These are phyloP conservation scores for Eleutherodactylus coqui DNA, from an alignment of 2,797 vertebrate genomes.

Conservation along the genomic window DNA sequence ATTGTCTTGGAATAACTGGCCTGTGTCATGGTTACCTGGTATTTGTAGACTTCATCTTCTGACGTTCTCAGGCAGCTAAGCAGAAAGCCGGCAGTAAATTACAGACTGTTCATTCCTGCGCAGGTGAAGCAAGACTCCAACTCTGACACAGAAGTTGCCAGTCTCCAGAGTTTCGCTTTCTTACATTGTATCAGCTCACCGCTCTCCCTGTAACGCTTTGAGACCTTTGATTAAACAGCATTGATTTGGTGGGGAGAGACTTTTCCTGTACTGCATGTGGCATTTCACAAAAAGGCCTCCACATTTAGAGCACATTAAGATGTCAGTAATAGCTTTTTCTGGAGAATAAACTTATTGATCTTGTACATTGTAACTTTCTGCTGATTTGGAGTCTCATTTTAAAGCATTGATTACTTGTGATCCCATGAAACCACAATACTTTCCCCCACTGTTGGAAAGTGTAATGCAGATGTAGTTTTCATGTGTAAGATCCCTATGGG, in stretches of 20 bases:
- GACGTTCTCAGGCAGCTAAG: background rate
- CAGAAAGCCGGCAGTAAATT: constrained; percentile 25
- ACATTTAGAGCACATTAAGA: constrained; percentile 69
- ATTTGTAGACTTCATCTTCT: constrained; percentile 10
- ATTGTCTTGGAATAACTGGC: background rate
- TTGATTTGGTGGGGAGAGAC: constrained; percentile 44
- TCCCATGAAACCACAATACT: constrained; percentile 38
- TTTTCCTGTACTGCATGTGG: constrained; percentile 65
- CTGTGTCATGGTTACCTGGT: background rate
- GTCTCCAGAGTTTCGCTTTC: constrained; percentile 43
- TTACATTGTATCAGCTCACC: constrained; percentile 54
- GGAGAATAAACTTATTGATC: constrained; percentile 65
- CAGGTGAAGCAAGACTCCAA: background rate
- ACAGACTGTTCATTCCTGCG: background rate
- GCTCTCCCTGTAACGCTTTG: constrained; percentile 44
- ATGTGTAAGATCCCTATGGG: constrained; percentile 22
- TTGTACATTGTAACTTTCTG: constrained; percentile 58
- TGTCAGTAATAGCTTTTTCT: constrained; percentile 69
- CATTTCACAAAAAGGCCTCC: constrained; percentile 64
- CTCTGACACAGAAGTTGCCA: constrained; percentile 19
- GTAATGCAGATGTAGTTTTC: constrained; percentile 41
- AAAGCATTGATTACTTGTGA: constrained; percentile 51
- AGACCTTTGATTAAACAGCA: constrained; percentile 66
- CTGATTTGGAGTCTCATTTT: constrained; percentile 57
- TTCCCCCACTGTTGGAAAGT: constrained; percentile 19